Conservation (phyloP, 2,113 vertebrate species). For the Nymphicus hollandicus region DNA sequence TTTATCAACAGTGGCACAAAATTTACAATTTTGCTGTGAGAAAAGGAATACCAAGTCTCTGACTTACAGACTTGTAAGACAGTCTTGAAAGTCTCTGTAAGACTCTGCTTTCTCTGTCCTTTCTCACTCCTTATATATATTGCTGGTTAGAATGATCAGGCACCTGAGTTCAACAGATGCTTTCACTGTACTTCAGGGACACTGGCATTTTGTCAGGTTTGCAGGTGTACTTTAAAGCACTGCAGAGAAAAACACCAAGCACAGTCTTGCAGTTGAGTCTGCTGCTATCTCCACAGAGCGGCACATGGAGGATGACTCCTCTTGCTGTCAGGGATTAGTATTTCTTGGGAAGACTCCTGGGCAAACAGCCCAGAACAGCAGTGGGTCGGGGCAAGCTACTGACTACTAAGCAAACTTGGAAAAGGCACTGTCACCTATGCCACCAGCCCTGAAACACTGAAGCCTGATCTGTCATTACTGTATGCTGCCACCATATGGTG, state of each 20-base stretch:
- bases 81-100: background rate
- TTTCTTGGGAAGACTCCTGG: background rate
- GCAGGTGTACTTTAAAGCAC: background rate
- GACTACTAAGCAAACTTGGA: background rate
- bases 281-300: background rate
- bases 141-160: background rate
- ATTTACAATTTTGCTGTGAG: background rate
- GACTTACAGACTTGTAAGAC: background rate
- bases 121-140: background rate
- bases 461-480: background rate
- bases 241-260: background rate
- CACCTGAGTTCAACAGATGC: background rate
- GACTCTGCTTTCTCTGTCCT: background rate
- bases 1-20: background rate
- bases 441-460: accelerated
- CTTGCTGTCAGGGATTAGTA: background rate
- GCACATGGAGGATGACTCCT: background rate
- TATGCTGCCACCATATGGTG: background rate
- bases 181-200: background rate
- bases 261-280: background rate
- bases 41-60: background rate
- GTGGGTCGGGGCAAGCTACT: background rate
- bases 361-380: background rate
- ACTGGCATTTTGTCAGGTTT: background rate
- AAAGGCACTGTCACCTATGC: background rate